These are phyloP conservation scores for Oenanthe oenanthe DNA, from an alignment of 2,113 vertebrate genomes.

Conservation along the genomic window DNA sequence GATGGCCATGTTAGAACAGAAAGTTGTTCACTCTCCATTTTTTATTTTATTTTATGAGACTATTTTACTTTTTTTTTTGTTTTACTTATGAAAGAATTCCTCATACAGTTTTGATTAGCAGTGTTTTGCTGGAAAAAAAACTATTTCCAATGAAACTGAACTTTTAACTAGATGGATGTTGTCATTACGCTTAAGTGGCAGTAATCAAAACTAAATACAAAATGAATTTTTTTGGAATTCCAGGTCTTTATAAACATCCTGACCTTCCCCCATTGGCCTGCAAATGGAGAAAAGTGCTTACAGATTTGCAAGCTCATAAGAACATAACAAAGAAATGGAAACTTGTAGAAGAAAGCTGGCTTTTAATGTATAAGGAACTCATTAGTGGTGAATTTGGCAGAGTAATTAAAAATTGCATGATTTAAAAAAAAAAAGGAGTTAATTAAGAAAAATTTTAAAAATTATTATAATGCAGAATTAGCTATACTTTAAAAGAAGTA, in stretches of 20 bases:
- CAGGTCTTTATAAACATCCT: slow-evolving; percentile 34
- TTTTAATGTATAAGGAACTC: neutral
- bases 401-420: neutral
- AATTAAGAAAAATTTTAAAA: neutral
- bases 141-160: slow-evolving; percentile 14
- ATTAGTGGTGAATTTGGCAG: neutral
- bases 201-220: slow-evolving; percentile 50
- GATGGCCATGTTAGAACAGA: slow-evolving; percentile 64
- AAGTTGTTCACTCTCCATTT: slow-evolving; percentile 67
- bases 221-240: slow-evolving; percentile 18
- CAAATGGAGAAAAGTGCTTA: slow-evolving; percentile 51
- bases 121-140: neutral
- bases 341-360: neutral
- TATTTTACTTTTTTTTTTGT: neutral
- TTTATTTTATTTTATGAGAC: slow-evolving; percentile 58
- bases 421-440: neutral
- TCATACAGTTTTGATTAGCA: slow-evolving; percentile 57
- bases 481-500: neutral
- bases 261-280: neutral
- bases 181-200: neutral
- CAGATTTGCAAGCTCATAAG: slow-evolving; percentile 63
- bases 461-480: neutral
- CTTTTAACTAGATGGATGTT: slow-evolving; percentile 18
- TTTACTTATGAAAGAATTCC: slow-evolving; percentile 31
- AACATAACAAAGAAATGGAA: slow-evolving; percentile 47